Conservation (phyloP, 2,888 invertebrate genomes). For the Hedya salicella region DNA sequence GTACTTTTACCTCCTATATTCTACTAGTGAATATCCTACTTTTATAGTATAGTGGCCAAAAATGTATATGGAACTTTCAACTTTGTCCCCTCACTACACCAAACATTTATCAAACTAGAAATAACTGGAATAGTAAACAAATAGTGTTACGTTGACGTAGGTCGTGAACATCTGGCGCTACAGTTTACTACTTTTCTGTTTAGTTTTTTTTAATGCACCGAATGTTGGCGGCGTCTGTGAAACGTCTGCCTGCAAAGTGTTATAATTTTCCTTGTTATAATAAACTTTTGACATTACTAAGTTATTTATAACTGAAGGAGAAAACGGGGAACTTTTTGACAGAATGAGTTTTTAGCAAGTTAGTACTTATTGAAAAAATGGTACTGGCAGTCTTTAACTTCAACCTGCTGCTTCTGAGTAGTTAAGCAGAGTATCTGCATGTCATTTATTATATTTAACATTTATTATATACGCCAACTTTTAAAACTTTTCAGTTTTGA, state of each 20-base stretch:
- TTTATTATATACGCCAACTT: no score
- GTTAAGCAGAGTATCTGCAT: no score
- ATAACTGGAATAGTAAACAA: constrained; percentile 67
- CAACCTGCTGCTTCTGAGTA: no score
- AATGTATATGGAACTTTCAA: constrained; percentile 15
- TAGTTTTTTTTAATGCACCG: constrained; percentile 43
- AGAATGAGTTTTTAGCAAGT: not conserved
- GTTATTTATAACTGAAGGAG: constrained; percentile 32
- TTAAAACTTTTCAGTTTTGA: no score
- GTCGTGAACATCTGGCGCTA: constrained; percentile 42
- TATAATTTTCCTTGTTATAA: constrained; percentile 41
- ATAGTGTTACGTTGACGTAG: constrained; percentile 44
- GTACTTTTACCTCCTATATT: no score
- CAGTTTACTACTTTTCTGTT: constrained; percentile 47
- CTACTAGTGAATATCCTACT: no score
- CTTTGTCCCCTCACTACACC: constrained; percentile 50
- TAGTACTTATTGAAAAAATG: no score
- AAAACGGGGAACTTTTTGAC: not conserved
- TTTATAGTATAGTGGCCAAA: not conserved
- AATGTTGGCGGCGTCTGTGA: constrained; percentile 43
- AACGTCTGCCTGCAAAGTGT: constrained; percentile 44
- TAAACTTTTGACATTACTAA: constrained; percentile 39
- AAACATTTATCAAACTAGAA: constrained; percentile 57
- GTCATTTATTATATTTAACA: no score
- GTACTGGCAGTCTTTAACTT: no score